Evolutionary conservation across 1,140 invertebrate genomes (phyloP), one percentile per base, ranked within the genome.

Genomic region (Scylla paramamosain): DNA sequence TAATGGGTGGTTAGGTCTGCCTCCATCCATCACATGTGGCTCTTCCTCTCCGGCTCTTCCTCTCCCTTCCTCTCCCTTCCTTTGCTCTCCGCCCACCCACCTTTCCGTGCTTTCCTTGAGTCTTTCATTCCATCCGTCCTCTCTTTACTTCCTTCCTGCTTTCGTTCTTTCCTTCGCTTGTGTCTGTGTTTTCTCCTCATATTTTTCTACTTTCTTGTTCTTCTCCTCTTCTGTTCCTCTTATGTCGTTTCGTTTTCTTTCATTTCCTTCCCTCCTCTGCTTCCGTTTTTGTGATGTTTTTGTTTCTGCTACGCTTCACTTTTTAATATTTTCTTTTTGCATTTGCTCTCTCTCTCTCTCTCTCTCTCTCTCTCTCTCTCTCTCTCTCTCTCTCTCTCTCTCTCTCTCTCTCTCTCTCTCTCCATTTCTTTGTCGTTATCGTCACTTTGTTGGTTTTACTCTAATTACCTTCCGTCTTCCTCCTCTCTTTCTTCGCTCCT

Each of bases 371-470:
- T n/a, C 67, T 77, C 67, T 77, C 25, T n/a, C 25, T 77, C 67
- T 77, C 67, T 77, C 67, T 77, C 67, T 77, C 67, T 77, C 67
- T 77, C 67, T 77, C 67, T 77, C 67, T n/a, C 67, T 77, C 67
- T 77, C 67, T 59, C 67, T 77, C 67, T 77, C 67, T n/a, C 67
- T 77, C 67, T 59, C 52, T 59, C 52, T 59, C 52, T 59, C 52
- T 59, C 39, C 39, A 39, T 39, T 39, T 39, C 10, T 59, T 20
- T 59, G 10, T 59, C 52, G 52, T 59, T 16, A 59, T 16, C 52
- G 52, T 59, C 52, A 59, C 52, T 16, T 59, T 59, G 52, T 59
- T 59, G 52, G 52, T 59, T 59, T 59, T 59, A 12, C 52, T 59
- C 52, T 59, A 77, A n/a, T n/a, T 77, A 77, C 25, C n/a, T 77